phyloP scores from a whole-genome alignment of 64 coral and sea anemone genomes.

The Catalaphyllia jardinei region DNA sequence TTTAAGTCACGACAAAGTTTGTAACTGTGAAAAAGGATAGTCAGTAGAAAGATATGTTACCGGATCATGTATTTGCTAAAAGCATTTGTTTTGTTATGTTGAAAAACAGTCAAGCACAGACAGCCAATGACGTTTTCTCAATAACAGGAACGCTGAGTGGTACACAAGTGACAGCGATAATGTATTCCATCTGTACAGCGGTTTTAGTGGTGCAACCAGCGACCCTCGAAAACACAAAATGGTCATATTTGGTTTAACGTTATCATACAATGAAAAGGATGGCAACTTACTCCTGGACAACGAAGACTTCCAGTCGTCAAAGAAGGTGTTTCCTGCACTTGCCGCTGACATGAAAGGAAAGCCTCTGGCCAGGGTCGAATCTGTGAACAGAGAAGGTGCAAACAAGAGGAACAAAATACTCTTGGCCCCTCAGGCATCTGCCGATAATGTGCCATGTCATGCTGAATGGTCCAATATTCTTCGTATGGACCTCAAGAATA shows the following conservation, averaged over 20 bases:
- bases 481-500: conserved; percentile 18
- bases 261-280: conserved; percentile 40
- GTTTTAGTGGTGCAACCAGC: conserved; percentile 33
- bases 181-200: conserved; percentile 49
- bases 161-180: conserved; percentile 45
- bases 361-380: conserved; percentile 39
- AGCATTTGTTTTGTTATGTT: too few relatives aligned
- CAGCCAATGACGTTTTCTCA: not conserved
- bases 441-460: conserved; percentile 9
- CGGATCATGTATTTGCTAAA: too few relatives aligned
- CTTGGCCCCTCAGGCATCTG: not conserved
- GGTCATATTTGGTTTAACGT: conserved; percentile 53
- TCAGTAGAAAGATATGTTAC: too few relatives aligned
- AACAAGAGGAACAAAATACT: too few relatives aligned
- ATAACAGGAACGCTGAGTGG: conserved; percentile 34
- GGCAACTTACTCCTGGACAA: conserved; percentile 13
- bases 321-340: conserved; percentile 34
- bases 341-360: conserved; percentile 5
- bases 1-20: too few relatives aligned
- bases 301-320: conserved; percentile 24
- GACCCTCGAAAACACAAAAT: conserved; percentile 42
- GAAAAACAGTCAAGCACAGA: not conserved
- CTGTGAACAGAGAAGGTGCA: not conserved
- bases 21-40: too few relatives aligned
- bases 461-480: conserved; percentile 51